Evolutionary conservation across 2,797 vertebrate genomes (phyloP).

Genomic region (Sus cebifrons): DNA sequence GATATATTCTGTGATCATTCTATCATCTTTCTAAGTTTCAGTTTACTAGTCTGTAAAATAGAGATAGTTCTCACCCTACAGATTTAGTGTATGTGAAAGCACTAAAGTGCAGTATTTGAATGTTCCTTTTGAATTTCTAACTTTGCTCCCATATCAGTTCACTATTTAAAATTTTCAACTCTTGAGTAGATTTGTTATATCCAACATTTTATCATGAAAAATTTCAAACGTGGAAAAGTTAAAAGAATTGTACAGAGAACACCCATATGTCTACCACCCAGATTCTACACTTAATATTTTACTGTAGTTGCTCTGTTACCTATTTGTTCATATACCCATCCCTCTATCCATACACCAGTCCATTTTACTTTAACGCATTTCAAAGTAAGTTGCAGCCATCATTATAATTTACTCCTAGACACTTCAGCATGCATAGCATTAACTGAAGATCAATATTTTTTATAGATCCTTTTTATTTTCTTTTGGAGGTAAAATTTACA

Average conservation of each 20-base stretch:
- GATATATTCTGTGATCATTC: neutral
- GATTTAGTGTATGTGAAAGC: neutral
- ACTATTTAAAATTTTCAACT: slow-evolving; percentile 35
- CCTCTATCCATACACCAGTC: neutral
- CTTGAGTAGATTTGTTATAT: slow-evolving; percentile 19
- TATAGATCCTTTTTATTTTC: slow-evolving; percentile 9
- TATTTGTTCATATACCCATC: neutral
- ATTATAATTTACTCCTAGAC: slow-evolving; percentile 43
- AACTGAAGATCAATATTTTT: slow-evolving; percentile 45
- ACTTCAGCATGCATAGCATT: slow-evolving; percentile 3
- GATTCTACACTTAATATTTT: neutral
- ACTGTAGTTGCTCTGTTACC: neutral
- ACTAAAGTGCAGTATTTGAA: neutral
- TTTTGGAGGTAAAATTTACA: slow-evolving; percentile 67
- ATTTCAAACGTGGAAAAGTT: neutral
- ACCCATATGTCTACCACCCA: neutral
- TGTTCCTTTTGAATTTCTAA: slow-evolving; percentile 23
- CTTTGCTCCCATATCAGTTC: neutral
- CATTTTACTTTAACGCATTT: slow-evolving; percentile 56
- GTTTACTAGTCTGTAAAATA: slow-evolving; percentile 14
- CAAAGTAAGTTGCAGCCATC: slow-evolving; percentile 14
- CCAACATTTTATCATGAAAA: slow-evolving; percentile 41
- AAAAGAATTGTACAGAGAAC: neutral
- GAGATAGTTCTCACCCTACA: neutral
- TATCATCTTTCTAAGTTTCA: slow-evolving; percentile 40